Evolutionary conservation across 2,797 vertebrate genomes (phyloP).

Genomic region (Jordanella pulchra): DNA sequence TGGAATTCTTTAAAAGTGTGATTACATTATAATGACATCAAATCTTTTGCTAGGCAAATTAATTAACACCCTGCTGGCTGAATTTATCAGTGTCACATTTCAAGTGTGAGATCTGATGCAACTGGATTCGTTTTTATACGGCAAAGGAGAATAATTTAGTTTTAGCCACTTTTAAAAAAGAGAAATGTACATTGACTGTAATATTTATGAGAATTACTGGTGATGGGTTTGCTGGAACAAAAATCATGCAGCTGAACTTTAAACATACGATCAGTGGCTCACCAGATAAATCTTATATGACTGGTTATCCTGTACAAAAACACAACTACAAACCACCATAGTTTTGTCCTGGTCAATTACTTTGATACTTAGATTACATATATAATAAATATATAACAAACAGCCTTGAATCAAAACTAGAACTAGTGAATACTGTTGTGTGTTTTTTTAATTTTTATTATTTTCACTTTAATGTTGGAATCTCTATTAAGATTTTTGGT

Average conservation of each 20-base stretch:
- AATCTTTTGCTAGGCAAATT: conserved; percentile 61
- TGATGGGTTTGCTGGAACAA: conserved; percentile 20
- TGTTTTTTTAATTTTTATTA: too few relatives aligned
- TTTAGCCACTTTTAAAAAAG: conserved; percentile 26
- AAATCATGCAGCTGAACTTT: conserved; percentile 40
- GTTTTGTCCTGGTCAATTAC: too few relatives aligned
- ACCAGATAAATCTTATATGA: neutral
- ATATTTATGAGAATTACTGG: conserved; percentile 40
- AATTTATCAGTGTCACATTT: conserved; percentile 48
- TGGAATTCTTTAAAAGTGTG: conserved; percentile 42
- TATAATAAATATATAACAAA: too few relatives aligned
- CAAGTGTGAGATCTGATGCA: conserved; percentile 49
- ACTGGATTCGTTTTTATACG: conserved; percentile 27
- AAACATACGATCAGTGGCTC: neutral
- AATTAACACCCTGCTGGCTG: conserved; percentile 62
- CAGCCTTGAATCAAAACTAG: too few relatives aligned
- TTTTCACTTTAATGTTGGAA: too few relatives aligned
- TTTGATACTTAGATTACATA: too few relatives aligned
- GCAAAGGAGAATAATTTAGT: conserved; percentile 40
- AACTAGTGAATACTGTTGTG: too few relatives aligned
- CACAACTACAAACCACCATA: too few relatives aligned
- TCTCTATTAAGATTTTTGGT: too few relatives aligned
- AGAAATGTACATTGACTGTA: conserved; percentile 25
- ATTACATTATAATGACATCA: conserved; percentile 58
- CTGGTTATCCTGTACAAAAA: neutral